These are phyloP conservation scores for Drosophila neocordata DNA, from an alignment of 1,140 invertebrate genomes.

Conservation along the genomic window DNA sequence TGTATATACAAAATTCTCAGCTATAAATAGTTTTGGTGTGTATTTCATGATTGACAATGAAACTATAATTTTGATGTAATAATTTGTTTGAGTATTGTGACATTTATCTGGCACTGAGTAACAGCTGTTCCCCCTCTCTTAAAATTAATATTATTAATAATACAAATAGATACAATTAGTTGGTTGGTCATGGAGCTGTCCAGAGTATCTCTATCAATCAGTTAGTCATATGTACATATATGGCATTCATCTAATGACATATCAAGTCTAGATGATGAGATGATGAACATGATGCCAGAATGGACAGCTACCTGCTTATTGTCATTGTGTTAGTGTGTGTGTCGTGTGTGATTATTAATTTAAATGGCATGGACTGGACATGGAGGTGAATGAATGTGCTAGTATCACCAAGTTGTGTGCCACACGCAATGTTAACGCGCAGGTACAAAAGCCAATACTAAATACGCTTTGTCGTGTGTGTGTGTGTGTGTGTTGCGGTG, in stretches of 20 bases:
- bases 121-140: neutral
- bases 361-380: slow-evolving; percentile 53
- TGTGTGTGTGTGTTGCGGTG: slow-evolving; percentile 11
- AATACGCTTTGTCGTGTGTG: slow-evolving; percentile 23
- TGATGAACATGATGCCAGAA: slow-evolving; percentile 21
- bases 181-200: slow-evolving; percentile 21
- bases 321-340: slow-evolving; percentile 22
- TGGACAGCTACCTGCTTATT: slow-evolving; percentile 14
- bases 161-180: slow-evolving; percentile 60
- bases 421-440: slow-evolving; percentile 24
- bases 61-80: slow-evolving; percentile 35
- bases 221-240: neutral
- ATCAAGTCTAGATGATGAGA: neutral
- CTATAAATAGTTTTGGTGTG: too few relatives aligned
- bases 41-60: slow-evolving; percentile 38
- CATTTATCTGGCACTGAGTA: slow-evolving; percentile 33
- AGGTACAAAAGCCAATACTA: slow-evolving; percentile 30
- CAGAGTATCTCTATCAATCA: slow-evolving; percentile 19
- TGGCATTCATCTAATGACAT: slow-evolving; percentile 58
- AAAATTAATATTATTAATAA: slow-evolving; percentile 23
- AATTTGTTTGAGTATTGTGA: slow-evolving; percentile 17
- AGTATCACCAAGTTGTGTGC: neutral
- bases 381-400: slow-evolving; percentile 9
- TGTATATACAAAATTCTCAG: too few relatives aligned
- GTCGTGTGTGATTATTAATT: slow-evolving; percentile 67